phyloP scores from a whole-genome alignment of 1,140 invertebrate species.

The Drosophila rufa region DNA sequence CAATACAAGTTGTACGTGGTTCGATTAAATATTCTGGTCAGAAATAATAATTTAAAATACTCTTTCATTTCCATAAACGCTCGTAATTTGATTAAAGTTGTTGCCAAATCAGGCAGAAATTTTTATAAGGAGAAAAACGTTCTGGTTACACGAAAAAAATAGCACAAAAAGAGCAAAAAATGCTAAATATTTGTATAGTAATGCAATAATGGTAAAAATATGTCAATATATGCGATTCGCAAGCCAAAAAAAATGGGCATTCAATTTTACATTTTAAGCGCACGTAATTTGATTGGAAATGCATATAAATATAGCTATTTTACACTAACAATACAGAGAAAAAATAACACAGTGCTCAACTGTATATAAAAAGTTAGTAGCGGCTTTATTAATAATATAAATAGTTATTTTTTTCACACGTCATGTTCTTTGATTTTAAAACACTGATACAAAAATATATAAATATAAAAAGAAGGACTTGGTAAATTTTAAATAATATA shows the following conservation, averaged over 20 bases:
- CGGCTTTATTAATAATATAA: too few species aligned
- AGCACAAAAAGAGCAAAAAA: neutral
- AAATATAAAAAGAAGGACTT: too few species aligned
- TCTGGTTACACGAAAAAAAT: neutral
- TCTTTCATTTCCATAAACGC: constrained; percentile 4
- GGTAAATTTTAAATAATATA: too few species aligned
- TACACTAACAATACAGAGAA: too few species aligned
- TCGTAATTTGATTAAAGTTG: constrained; percentile 6
- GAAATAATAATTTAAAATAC: constrained; percentile 5
- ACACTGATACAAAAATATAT: too few species aligned
- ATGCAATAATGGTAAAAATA: constrained; percentile 19
- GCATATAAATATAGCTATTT: neutral
- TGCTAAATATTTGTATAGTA: constrained; percentile 10
- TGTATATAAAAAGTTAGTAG: too few species aligned
- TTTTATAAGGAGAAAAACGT: neutral
- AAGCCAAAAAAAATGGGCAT: constrained; percentile 6
- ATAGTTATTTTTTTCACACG: too few species aligned
- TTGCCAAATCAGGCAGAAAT: neutral
- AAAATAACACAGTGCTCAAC: too few species aligned
- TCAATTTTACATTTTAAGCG: constrained; percentile 6
- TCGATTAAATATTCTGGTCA: constrained; percentile 7
- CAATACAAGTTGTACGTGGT: constrained; percentile 7
- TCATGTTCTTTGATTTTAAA: too few species aligned
- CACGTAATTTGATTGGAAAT: neutral
- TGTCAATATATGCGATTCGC: constrained; percentile 15